Conservation (phyloP, 2,888 invertebrate species). For the Taenaris catops region DNA sequence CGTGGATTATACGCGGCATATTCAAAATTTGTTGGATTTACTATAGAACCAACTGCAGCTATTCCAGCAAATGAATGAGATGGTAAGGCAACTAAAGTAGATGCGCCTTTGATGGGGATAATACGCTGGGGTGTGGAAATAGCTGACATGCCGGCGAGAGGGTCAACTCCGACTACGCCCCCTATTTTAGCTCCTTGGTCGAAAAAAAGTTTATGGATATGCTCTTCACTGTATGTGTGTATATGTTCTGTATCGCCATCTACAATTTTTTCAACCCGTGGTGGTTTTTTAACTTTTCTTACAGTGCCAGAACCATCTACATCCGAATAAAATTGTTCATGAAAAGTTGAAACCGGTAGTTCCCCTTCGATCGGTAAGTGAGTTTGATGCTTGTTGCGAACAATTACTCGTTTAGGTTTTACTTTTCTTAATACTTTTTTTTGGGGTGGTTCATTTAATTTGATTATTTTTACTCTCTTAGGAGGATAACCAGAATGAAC, state of each 20-base stretch:
- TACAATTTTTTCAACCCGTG: conserved; percentile 71
- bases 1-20: conserved; percentile 65
- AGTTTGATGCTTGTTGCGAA: conserved; percentile 37
- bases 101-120: conserved; percentile 46
- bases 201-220: conserved; percentile 65
- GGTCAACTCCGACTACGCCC: conserved; percentile 40
- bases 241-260: conserved; percentile 75
- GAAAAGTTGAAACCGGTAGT: conserved; percentile 60
- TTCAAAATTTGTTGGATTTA: conserved; percentile 56
- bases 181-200: conserved; percentile 45
- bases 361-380: conserved; percentile 43
- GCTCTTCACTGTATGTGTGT: conserved; percentile 73
- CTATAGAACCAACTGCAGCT: conserved; percentile 48
- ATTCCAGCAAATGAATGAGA: conserved; percentile 42
- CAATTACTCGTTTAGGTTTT: conserved; percentile 54
- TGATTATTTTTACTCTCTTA: conserved; percentile 62
- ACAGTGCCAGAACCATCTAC: conserved; percentile 63
- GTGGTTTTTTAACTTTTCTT: conserved; percentile 65
- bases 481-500: conserved; percentile 36
- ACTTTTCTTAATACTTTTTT: conserved; percentile 53
- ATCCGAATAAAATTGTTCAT: conserved; percentile 73
- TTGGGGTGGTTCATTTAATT: conserved; percentile 50
- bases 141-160: conserved; percentile 43
- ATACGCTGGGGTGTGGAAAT: conserved; percentile 40
- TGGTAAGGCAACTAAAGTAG: conserved; percentile 43